A percentile compares a stretch with the other conserved stretches of the same genome.
phyloP scores from a whole-genome alignment of 2,113 vertebrate genomes.

The Ceuthmochares aereus region DNA sequence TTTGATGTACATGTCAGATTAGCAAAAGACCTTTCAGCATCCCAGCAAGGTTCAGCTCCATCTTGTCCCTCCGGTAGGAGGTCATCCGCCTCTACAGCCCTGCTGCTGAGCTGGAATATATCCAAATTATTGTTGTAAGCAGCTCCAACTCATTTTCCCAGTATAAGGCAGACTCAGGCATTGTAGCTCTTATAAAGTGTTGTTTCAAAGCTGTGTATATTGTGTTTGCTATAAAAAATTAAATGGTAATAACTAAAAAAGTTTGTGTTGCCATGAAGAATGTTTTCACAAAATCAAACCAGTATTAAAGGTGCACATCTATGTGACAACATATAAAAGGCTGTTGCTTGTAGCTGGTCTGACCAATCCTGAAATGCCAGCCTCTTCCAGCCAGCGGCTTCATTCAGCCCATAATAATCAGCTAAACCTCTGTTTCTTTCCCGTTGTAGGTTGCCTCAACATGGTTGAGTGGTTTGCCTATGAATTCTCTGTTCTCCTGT shows the following conservation, averaged over 20 bases:
- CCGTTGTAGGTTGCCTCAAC: not conserved
- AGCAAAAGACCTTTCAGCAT: not conserved
- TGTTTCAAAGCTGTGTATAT: not conserved
- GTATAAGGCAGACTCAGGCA: not conserved
- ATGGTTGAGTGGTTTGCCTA: not conserved
- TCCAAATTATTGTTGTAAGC: not conserved
- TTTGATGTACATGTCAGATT: not conserved
- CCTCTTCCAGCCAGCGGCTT: not conserved
- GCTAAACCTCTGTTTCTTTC: not conserved
- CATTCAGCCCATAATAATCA: not conserved
- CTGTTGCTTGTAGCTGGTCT: not conserved
- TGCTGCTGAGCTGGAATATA: not conserved
- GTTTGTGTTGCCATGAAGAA: not conserved
- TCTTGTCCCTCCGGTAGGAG: not conserved
- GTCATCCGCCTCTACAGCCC: not conserved
- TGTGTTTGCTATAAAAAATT: not conserved
- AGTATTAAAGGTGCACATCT: not conserved
- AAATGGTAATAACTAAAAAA: not conserved
- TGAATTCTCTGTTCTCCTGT: not conserved
- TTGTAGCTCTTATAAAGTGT: not conserved
- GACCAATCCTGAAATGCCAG: not conserved
- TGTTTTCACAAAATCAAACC: not conserved
- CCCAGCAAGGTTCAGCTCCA: not conserved
- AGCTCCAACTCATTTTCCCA: not conserved
- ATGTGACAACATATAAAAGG: not conserved